Evolutionary conservation across 2,797 vertebrate species (phyloP).

Genomic region (Parauchenoglanis ngamensis): DNA sequence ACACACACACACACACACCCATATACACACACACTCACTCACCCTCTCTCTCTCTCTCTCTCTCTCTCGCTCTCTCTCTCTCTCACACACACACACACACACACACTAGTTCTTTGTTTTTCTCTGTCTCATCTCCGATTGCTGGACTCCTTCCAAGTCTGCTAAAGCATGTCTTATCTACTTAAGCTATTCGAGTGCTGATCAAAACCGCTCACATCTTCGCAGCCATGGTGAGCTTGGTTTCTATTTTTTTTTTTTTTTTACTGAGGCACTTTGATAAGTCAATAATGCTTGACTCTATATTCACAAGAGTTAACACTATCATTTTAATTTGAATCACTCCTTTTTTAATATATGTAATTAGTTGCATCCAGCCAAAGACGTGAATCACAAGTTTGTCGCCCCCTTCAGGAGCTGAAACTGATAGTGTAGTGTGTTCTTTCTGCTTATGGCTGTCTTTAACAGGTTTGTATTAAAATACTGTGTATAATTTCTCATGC

Average conservation of each 20-base stretch:
- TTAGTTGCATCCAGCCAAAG: conserved; percentile 11
- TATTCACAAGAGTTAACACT: conserved; percentile 50
- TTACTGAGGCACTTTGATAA: conserved; percentile 46
- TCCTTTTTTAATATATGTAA: not conserved
- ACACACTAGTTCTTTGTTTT: conserved; percentile 52
- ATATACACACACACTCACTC: conserved; percentile 1
- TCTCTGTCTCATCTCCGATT: conserved; percentile 49
- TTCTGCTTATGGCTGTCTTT: conserved; percentile 6
- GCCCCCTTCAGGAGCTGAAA: conserved; percentile 51
- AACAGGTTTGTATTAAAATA: not conserved
- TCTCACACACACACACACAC: conserved; percentile 21
- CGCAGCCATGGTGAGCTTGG: conserved; percentile 45
- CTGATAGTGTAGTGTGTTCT: not conserved
- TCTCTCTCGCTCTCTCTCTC: conserved; percentile 22
- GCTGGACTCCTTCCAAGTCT: conserved; percentile 58
- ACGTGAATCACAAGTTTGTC: conserved; percentile 30
- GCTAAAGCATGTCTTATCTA: conserved; percentile 60
- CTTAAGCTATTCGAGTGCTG: conserved; percentile 56
- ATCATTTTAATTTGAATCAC: conserved; percentile 49
- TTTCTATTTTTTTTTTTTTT: conserved; percentile 27
- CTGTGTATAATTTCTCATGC: not conserved
- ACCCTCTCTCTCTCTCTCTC: not conserved
- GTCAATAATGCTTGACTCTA: conserved; percentile 53
- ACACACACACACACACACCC: not conserved
- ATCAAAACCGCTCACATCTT: conserved; percentile 62